Base-by-base conservation (phyloP, 2,888 invertebrate species). In the Napeogenes inachia region DNA sequence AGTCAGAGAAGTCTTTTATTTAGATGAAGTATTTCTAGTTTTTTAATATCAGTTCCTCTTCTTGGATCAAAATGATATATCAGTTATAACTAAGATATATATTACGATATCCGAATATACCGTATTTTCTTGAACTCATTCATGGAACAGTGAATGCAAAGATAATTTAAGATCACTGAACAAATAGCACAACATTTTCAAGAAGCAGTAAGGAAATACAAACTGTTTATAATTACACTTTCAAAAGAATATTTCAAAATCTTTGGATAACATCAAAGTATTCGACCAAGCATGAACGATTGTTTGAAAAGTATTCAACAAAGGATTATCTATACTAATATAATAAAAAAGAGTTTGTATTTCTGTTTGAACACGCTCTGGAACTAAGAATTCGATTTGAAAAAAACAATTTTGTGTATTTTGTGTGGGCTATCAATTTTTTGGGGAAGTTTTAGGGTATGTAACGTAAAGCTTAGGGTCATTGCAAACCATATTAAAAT, bases 221-320 rank as follows among this genome's bases (percentile, higher is more conserved):
- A 66, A 54, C 47, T 73, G 71, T 74, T 72, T 73, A 73, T 65
- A 68, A 67, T 67, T 64, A 57, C 65, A 68, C 62, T 71, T 68
- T 70, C 73, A 70, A 74, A 75, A 73, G 72, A 75, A 76, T 71
- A 64, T 68, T 42, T 66, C 61, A 63, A 59, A 63, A 65, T 62
- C 64, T 55, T 59, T 35, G 54, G 60, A 61, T 58, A 64, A 75
- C 72, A 75, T 77, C 78, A 77, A 78, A 78, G 73, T 63, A 60
- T 60, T 59, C 63, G 60, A 21, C 55, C n/a, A 47, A 63, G 62
- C 61, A 61, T 61, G 67, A 65, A 62, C 61, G 66, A 70, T 72
- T 76, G 76, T 75, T 77, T 76, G 71, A 73, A 73, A 75, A 71
- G 74, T 69, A 73, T 74, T 70, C 72, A 68, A 71, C 75, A 74